Evolutionary conservation across 2,113 vertebrate species (phyloP), one percentile per base, ranked within the genome.

Genomic region (Corythoichthys haematopterus): DNA sequence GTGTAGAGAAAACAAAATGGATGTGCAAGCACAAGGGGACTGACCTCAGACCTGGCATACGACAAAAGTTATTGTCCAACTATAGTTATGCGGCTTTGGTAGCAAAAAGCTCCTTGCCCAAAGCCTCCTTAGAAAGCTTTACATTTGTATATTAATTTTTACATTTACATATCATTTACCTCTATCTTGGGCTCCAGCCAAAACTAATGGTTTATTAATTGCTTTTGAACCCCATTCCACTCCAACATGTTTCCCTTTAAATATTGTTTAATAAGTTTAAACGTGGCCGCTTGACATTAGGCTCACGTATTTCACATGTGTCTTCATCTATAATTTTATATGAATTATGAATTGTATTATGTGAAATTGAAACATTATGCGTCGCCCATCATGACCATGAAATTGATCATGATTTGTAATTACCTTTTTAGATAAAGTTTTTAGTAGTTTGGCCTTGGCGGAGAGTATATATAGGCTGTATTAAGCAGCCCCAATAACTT

Each of bases 221-320:
- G 72, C 64, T 68, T 78, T 67, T 66, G 52, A 75, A 59, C 70
- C 57, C 14, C 48, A 53, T 51, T 15, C 58, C 36, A 40, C 61
- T 61, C 58, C 43, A 55, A 38, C 50, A 9, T 65, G 57, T 48
- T 66, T 69, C n/a, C 14, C 35, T 36, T 16, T 79, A 78, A 85
- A 57, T 47, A 40, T 12, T 14, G 61, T 70, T 78, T 52, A 40
- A 69, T 70, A 80, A 7, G 20, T 20, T 20, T 52, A 9, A 15
- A 50, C 4, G 15, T 15, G 48, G n/a, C 46, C 64, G 60, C 58
- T 50, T 53, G 66, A 64, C 57, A 74, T 12, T 38, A 46, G 62
- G n/a, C 66, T 70, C 66, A n/a, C 20, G n/a, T 7, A 52, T 8
- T 52, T 6, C 2, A n/a, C 9, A 20, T 16, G 16, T 51, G 50